A percentile compares a stretch with the other conserved stretches of the same genome.
Conservation (phyloP, 1,140 invertebrate species). For the Drosophila kurseongensis region DNA sequence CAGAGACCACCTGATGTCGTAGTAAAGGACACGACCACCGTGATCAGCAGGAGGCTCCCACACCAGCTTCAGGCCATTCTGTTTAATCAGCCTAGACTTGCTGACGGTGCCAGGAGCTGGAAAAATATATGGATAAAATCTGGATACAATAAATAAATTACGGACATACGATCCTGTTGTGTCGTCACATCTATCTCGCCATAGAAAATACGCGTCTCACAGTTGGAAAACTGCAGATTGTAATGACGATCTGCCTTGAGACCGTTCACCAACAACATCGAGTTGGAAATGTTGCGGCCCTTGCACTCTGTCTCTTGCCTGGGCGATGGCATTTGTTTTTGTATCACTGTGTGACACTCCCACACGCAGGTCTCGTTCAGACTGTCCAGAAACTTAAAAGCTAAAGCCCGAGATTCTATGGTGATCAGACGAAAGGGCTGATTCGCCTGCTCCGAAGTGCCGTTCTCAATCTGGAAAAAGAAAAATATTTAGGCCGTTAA, state of each 20-base stretch:
- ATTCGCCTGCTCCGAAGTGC: conserved; percentile 70
- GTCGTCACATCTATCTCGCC: conserved; percentile 76
- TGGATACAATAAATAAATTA: too few species aligned
- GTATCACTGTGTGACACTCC: conserved; percentile 70
- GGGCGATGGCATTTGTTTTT: conserved; percentile 32
- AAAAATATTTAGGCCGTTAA: neutral
- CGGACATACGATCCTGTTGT: conserved; percentile 73
- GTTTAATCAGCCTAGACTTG: conserved; percentile 59
- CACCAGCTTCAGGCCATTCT: conserved; percentile 71
- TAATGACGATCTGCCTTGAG: conserved; percentile 68
- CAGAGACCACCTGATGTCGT: conserved; percentile 78
- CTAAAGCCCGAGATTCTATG: conserved; percentile 69
- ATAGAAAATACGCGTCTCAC: conserved; percentile 73
- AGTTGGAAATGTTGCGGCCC: conserved; percentile 68
- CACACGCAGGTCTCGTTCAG: conserved; percentile 76
- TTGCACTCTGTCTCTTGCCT: conserved; percentile 70
- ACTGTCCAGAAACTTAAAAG: conserved; percentile 74
- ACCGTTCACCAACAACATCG: conserved; percentile 58
- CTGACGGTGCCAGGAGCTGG: conserved; percentile 78
- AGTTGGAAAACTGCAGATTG: conserved; percentile 74
- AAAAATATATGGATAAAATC: neutral
- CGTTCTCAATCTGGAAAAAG: conserved; percentile 70
- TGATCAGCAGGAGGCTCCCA: conserved; percentile 78
- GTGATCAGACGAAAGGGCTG: conserved; percentile 74
- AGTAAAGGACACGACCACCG: conserved; percentile 76